Base-by-base conservation (phyloP, 2,797 vertebrate genomes). In the Halcyon smyrnensis region DNA sequence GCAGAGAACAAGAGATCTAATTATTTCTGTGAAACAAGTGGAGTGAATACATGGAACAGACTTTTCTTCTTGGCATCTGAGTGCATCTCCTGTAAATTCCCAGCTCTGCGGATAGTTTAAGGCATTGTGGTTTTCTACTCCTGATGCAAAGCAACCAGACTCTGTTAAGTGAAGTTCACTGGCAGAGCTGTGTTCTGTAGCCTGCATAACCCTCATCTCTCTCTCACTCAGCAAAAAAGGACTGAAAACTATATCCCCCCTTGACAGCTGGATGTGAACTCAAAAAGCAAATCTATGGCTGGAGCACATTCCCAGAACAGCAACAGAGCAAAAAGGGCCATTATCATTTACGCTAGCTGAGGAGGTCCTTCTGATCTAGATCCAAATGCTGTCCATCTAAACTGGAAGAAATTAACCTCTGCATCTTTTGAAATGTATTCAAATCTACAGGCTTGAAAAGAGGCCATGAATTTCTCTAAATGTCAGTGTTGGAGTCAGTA, bases 1-100 rank as follows among this genome's bases (percentile, higher is more conserved):
- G 45, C 41, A 87, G 74, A 73, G 45, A 79, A 88, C 77, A 12
- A 45, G 27, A 79, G 13, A 60, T 62, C 18, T 68, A 84, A 93
- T 90, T 87, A 79, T 85, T 93, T 93, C 84, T 77, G 24, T 83
- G 86, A 93, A 93, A 84, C 9, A 25, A 63, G 59, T 87, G 27
- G n/a, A 75, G 32, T 39, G 45, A 59, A 62, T 70, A 57, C 30
- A 12, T 21, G 78, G 57, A 80, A 25, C 45, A 48, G n/a, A n/a
- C 63, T 56, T 81, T 75, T 75, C 46, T 57, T 62, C 41, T 69
- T 51, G 11, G 37, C 43, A 57, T 71, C 57, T 1, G 1, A 63
- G 86, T 5, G 3, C 24, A 28, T 56, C 46, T 91, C 43, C 37
- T 57, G 30, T 65, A 78, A 89, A 76, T 73, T 85, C 71, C 69